Base-by-base conservation (phyloP, 2,113 vertebrate genomes). In the Scolopax mira region DNA sequence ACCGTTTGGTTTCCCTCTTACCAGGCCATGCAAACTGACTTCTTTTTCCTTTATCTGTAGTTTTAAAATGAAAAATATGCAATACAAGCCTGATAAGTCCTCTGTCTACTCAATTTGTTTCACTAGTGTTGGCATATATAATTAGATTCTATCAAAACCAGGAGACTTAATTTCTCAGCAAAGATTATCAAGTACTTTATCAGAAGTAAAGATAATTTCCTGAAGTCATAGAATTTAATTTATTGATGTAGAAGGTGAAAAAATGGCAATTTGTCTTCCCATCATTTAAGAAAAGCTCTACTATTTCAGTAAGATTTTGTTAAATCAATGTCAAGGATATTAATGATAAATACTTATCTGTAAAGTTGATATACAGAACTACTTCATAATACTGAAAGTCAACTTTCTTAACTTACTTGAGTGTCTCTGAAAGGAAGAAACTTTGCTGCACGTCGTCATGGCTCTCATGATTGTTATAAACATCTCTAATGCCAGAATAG, bases 371-470 rank as follows among this genome's bases (percentile, higher is more conserved):
- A 44, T 24, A 41, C 1, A 79, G 33, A 51, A 85, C 35, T 65
- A 37, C 10, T 85, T 87, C 18, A 37, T 52, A 70, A 51, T 78
- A 83, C 79, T 35, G 37, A 15, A 71, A 75, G 46, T 27, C 39
- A 64, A 39, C 51, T 85, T 95, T 39, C 48, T 73, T 55, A 64
- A 97, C 98, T 99, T 98, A 99, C 99, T 99, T 99, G 72, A 99
- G 98, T 2, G 99, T 99, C 97, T 99, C 99, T 25, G 99, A 99
- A 94, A 99, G 96, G 98, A 98, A 99, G 98, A 99, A 99, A 96
- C 99, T 99, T 97, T 99, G 99, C 85, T 99, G 99, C 17, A 99
- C 99, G 7, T 99, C 99, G 8, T 99, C 99, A 17, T 99, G 98
- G 93, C 82, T 99, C 49, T 99, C 98, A 8, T 89, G 96, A 14